Conservation (phyloP, 2,797 vertebrate species). For the Odontamblyopus rebecca region DNA sequence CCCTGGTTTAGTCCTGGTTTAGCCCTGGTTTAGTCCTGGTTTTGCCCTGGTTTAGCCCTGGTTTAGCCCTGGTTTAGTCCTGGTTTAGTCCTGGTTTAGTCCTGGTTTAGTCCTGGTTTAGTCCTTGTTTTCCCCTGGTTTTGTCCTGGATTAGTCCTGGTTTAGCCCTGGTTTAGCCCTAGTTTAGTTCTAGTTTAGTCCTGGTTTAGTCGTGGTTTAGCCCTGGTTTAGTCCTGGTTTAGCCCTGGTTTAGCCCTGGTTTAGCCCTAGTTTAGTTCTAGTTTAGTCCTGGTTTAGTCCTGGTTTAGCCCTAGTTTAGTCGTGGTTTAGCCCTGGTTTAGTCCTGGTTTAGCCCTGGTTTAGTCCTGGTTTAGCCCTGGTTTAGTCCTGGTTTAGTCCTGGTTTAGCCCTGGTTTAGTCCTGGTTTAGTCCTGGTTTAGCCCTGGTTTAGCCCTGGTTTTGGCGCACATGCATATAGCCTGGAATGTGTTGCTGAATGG, state of each 20-base stretch:
- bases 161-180: background rate
- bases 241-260: background rate
- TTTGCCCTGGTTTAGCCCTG: too few species aligned
- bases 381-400: too few species aligned
- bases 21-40: background rate
- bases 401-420: background rate
- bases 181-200: background rate
- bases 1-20: background rate
- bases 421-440: background rate
- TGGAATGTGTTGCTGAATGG: conserved; percentile 1
- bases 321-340: too few species aligned
- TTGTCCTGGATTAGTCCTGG: background rate
- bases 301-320: too few species aligned
- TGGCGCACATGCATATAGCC: background rate
- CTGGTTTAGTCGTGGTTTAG: background rate
- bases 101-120: background rate
- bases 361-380: background rate
- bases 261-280: background rate
- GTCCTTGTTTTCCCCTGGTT: background rate
- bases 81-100: background rate
- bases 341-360: background rate
- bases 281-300: too few species aligned
- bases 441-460: background rate
- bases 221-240: background rate
- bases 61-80: background rate